Conservation (phyloP, 2,888 invertebrate genomes). For the Cheilosia vernalis region DNA sequence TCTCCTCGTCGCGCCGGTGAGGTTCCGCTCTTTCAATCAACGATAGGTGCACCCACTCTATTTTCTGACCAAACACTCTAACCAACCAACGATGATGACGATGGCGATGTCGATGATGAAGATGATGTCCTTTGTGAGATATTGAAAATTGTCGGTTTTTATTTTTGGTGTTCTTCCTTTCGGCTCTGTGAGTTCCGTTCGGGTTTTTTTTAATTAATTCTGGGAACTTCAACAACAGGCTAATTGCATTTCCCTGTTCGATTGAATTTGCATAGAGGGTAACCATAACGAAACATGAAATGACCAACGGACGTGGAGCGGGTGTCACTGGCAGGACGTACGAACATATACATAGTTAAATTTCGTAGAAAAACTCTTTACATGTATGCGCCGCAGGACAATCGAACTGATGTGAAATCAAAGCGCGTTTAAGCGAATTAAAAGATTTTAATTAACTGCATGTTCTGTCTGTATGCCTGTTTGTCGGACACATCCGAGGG, state of each 20-base stretch:
- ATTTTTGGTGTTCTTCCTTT: constrained; percentile 51
- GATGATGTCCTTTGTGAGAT: constrained; percentile 72
- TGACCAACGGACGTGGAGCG: constrained; percentile 52
- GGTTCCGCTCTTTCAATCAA: constrained; percentile 54
- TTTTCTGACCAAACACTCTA: constrained; percentile 18
- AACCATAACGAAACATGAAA: constrained; percentile 70
- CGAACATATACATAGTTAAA: constrained; percentile 31
- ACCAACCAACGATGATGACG: constrained; percentile 42
- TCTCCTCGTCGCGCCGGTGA: constrained; percentile 8
- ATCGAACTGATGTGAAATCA: constrained; percentile 54
- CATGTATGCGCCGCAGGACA: constrained; percentile 46
- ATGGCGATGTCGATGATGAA: constrained; percentile 55
- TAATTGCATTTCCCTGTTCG: constrained; percentile 76
- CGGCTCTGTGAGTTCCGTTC: constrained; percentile 57
- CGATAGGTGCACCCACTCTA: constrained; percentile 14
- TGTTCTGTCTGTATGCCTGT: constrained; percentile 1
- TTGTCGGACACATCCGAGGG: not conserved
- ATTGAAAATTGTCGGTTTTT: constrained; percentile 34
- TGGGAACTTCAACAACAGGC: constrained; percentile 76
- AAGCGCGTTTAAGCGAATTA: constrained; percentile 69
- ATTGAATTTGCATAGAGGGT: constrained; percentile 75
- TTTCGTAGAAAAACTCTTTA: constrained; percentile 24
- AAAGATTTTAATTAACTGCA: constrained; percentile 72
- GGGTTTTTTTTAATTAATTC: constrained; percentile 75
- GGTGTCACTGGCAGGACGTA: constrained; percentile 33